These are phyloP conservation scores for Phrynocephalus guinanensis DNA, from an alignment of 2,797 vertebrate species.

Conservation along the genomic window DNA sequence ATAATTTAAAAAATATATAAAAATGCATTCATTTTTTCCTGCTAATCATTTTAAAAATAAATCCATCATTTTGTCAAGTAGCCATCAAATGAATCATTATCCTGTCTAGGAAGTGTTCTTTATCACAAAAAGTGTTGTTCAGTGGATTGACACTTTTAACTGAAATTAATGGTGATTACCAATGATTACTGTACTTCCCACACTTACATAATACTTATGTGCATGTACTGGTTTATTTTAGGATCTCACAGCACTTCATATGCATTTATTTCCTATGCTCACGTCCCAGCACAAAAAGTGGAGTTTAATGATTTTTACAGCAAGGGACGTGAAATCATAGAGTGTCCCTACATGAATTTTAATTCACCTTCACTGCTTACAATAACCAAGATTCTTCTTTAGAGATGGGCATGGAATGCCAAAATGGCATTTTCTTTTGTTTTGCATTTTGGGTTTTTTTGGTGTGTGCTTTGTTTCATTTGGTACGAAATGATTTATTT, in stretches of 20 bases:
- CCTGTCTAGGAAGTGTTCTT: conserved; percentile 45
- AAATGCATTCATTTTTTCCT: neutral
- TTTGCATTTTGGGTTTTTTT: too few species aligned
- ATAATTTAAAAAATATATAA: neutral
- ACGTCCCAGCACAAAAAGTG: neutral
- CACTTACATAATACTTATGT: neutral
- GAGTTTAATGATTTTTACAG: neutral
- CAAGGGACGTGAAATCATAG: neutral
- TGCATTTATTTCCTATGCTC: neutral
- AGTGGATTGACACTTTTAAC: conserved; percentile 37
- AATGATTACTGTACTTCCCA: conserved; percentile 36
- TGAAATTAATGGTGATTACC: conserved; percentile 44
- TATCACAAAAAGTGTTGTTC: conserved; percentile 43
- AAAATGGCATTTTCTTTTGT: too few species aligned
- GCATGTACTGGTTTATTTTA: neutral
- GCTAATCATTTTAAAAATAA: conserved; percentile 29
- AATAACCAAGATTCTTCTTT: neutral
- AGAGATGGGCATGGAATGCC: neutral
- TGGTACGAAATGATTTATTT: neutral
- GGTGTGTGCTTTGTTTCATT: neutral
- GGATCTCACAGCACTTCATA: conserved; percentile 14
- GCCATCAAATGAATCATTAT: conserved; percentile 48
- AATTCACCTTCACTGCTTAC: conserved; percentile 1
- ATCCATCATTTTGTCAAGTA: conserved; percentile 29
- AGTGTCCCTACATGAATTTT: neutral